Evolutionary conservation across 1,140 invertebrate genomes (phyloP), one percentile per base, ranked within the genome.

Genomic region (Sycophaga agraensis): DNA sequence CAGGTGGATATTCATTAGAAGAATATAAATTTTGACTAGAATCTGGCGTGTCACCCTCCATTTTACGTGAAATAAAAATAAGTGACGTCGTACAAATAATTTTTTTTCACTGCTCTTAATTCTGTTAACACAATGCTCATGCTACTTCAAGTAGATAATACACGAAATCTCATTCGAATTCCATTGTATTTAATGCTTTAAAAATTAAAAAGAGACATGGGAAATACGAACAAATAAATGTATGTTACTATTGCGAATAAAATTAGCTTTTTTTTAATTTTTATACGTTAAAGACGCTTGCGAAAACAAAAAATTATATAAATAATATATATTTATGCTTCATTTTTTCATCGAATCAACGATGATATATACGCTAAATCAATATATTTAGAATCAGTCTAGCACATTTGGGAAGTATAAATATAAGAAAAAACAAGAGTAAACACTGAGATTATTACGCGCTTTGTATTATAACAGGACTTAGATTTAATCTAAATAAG

Each of bases 21-120:
- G 40, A 57, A 74, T 67, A 72, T 74, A 56, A 73, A 77, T 75
- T 75, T 77, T 73, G 73, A 77, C 75, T 77, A 77, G 75, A 77
- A 67, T 73, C 65, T 70, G 67, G 66, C 31, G 45, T 45, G 16
- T 70, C 65, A 65, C 67, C 67, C 57, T 61, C 54, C 54, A 43
- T 45, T 19, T 50, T 53, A 45, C 37, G 24, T 14, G 49, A 55
- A 65, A 66, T 64, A 64, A 69, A 61, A 67, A 66, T 37, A 53
- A 39, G 34, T 34, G 58, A 60, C 66, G 59, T 46, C 42, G 63
- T 68, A 55, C 57, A 31, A 66, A 57, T 39, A 64, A 43, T 49
- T 59, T 64, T 31, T 61, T 58, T 53, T 40, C 45, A 40, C 19
- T 55, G 26, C 48, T 22, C 37, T 60, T 26, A 53, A 12, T 45